Percentiles rank a stretch among this genome's conserved stretches.
Conservation (phyloP, 37 sponge, comb jelly and placozoan species). For the Axinella damicornis region DNA sequence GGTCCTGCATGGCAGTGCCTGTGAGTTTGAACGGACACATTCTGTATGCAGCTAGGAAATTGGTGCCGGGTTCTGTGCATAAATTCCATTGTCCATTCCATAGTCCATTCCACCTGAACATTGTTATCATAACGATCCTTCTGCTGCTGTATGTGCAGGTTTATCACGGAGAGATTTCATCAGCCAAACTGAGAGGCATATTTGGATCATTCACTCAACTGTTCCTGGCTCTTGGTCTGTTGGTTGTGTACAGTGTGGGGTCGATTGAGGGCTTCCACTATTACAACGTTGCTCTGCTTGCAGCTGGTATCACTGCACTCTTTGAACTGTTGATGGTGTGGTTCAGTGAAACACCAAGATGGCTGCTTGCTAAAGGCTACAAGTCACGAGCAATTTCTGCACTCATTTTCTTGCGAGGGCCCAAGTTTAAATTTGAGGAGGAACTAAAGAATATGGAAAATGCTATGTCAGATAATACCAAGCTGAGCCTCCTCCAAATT, state of each 20-base stretch:
- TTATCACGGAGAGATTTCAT: constrained; percentile 61
- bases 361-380: constrained; percentile 48
- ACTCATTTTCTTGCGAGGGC: constrained; percentile 62
- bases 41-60: no score
- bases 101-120: no score
- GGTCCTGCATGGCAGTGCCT: constrained; percentile 22
- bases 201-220: constrained; percentile 49
- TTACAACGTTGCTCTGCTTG: constrained; percentile 31
- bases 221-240: constrained; percentile 31
- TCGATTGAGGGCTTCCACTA: constrained; percentile 33
- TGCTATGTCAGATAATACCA: constrained; percentile 3
- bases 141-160: constrained; percentile 17
- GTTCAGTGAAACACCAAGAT: constrained; percentile 62
- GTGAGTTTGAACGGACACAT: no score
- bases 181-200: constrained; percentile 46
- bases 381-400: constrained; percentile 16
- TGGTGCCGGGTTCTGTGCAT: no score
- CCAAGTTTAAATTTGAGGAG: background rate
- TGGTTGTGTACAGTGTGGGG: constrained; percentile 28
- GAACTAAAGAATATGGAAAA: constrained; percentile 50
- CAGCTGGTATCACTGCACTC: constrained; percentile 21
- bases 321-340: constrained; percentile 24
- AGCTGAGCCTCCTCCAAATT: background rate
- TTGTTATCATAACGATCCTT: no score
- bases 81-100: no score